A percentile compares a stretch with the other conserved stretches of the same genome.
Conservation (phyloP, 2,888 invertebrate genomes). For the Erebia aethiops region DNA sequence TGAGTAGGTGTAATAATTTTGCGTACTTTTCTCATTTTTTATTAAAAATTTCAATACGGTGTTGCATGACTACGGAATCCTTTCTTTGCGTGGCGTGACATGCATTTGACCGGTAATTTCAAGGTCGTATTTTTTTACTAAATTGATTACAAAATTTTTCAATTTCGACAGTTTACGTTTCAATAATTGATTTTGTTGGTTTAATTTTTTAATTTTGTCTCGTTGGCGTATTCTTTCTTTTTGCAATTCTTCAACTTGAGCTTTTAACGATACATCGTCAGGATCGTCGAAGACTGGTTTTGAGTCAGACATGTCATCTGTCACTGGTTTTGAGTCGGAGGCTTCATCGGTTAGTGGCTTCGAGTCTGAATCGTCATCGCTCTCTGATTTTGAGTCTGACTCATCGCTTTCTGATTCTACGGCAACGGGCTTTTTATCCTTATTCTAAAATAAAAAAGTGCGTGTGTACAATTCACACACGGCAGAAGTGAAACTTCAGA, state of each 20-base stretch:
- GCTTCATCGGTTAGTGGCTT: neutral
- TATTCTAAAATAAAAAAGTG: conserved; percentile 2
- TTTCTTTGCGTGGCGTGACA: neutral
- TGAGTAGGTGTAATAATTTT: neutral
- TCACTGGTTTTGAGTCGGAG: neutral
- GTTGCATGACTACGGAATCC: neutral
- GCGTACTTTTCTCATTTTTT: too few relatives aligned
- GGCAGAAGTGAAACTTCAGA: too few relatives aligned
- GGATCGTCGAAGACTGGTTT: neutral
- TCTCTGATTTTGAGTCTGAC: neutral
- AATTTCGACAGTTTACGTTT: conserved; percentile 13
- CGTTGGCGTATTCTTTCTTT: conserved; percentile 1
- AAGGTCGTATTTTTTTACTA: conserved; percentile 14
- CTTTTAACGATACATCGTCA: neutral
- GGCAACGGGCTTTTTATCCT: neutral
- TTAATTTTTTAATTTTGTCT: conserved; percentile 7
- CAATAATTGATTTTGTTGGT: conserved; percentile 3
- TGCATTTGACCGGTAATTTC: conserved; percentile 11
- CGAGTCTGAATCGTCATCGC: conserved; percentile 6
- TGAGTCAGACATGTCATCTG: neutral
- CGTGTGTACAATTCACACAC: too few relatives aligned
- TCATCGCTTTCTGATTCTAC: conserved; percentile 12
- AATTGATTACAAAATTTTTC: conserved; percentile 11
- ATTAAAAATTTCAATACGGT: too few relatives aligned
- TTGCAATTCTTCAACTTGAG: neutral